Base-by-base conservation (phyloP, 2,888 invertebrate species). In the Drosophila siamana region DNA sequence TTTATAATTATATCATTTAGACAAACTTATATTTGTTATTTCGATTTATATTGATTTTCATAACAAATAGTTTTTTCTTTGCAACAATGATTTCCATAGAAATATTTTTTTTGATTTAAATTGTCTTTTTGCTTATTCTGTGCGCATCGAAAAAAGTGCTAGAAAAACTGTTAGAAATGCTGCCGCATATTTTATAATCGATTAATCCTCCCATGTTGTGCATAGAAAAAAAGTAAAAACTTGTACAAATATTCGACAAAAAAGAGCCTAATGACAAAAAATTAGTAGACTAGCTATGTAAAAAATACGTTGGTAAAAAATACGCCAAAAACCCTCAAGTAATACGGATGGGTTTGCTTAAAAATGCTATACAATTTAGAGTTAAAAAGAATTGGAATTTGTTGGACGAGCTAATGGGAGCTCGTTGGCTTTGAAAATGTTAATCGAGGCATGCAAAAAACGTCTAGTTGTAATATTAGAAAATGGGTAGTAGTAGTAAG, bases 371-470 rank as follows among this genome's bases (percentile, higher is more conserved):
- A 81, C 59, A 81, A 60, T 62, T 68, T 56, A 19, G 1, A 70
- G 62, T 67, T 62, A 76, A 71, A 65, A 47, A 74, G 61, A 46
- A 16, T 9, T 44, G 28, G 28, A 28, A 16, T 19, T 43, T 13
- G 33, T 33, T 24, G 40, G 7, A 22, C 28, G 70, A 74, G 61
- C 56, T 19, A 11, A 15, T 8, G 28, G 16, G 11, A 66, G 64
- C 78, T 69, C 78, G 56, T 74, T 69, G 68, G 50, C 6, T 59
- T 57, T 65, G 30, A 66, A 70, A 57, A 66, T 44, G 46, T 50
- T 56, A 78, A 76, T 83, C 56, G 61, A 85, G 80, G 77, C 83
- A 85, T 84, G 82, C 85, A 83, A 80, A 80, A 80, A 78, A 79
- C 76, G 59, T 73, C 73, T 80, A 66, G 48, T 74, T 69, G 41